Evolutionary conservation across 2,797 vertebrate genomes (phyloP), one percentile per base, ranked within the genome.

Genomic region (Centropyge bicolor): DNA sequence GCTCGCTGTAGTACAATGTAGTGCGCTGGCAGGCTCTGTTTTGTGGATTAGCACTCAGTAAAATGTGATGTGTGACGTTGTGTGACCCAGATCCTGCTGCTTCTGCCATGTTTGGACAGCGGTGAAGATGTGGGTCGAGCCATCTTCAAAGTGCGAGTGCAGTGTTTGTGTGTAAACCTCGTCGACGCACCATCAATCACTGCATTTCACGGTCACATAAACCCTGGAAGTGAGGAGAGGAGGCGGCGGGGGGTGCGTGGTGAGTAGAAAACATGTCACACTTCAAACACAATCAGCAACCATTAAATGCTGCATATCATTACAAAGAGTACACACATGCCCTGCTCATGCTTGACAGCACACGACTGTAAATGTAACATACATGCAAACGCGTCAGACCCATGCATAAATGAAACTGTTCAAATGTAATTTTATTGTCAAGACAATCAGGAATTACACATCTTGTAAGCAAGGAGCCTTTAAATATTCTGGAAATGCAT

Each of bases 201-300:
- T 4, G 22, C 72, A 36, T 78, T 89, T 88, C 87, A 84, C 48
- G 78, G 69, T 76, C 74, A 41, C 79, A 51, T 80, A 78, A 83
- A 82, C 43, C 69, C 76, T 13, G 45, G 46, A 63, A 48, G 61
- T 2, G 48, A 36, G 8, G 19, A 5, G 6, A 14, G 3, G 24
- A 6, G 13, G 14, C 20, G 57, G 51, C 11, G 9, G 13, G 14
- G 22, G 57, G 51, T 11, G 9, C 11, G 13, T 0, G 40, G 19
- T 0, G 40, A 55, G 27, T 22, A 38, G 75, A 11, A 54, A 72
- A 71, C 71, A 55, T 72, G 82, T 86, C 81, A 74, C 83, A 77
- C 78, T 86, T 85, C 81, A 85, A 89, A 83, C 82, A 69, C 73
- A 16, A 73, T 74, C 63, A 38, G 56, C 69, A 63, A 5, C 65